These are phyloP conservation scores for Megatriorchis doriae DNA, from an alignment of 2,113 vertebrate species.

Conservation along the genomic window DNA sequence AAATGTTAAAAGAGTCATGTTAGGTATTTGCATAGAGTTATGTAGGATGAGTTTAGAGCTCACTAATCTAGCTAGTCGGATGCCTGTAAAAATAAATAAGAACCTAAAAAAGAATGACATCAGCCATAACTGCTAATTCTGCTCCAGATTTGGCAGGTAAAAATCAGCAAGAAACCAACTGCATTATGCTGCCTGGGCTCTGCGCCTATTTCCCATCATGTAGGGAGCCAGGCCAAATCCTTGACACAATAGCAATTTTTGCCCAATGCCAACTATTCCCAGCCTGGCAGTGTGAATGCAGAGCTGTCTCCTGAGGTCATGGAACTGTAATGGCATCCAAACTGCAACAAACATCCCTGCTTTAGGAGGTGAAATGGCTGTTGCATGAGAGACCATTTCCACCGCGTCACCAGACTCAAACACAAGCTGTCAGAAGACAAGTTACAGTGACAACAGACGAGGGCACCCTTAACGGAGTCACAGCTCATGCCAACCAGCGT, in stretches of 20 bases:
- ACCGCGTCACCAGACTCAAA: background rate
- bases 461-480: background rate
- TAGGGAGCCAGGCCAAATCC: constrained; percentile 51
- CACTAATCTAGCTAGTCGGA: background rate
- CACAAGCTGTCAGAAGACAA: background rate
- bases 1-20: background rate
- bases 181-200: constrained; percentile 50
- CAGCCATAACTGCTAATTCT: constrained; percentile 34
- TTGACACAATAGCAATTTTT: constrained; percentile 63
- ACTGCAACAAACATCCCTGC: background rate
- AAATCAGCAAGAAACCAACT: constrained; percentile 43
- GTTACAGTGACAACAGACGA: background rate
- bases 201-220: constrained; percentile 47
- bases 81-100: constrained; percentile 37
- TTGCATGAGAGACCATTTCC: background rate
- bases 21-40: background rate
- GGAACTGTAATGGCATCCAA: constrained; percentile 31
- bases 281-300: background rate
- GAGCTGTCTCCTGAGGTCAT: constrained; percentile 34
- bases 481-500: background rate
- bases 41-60: background rate
- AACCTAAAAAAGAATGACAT: constrained; percentile 43
- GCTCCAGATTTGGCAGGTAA: constrained; percentile 59
- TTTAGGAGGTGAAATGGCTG: constrained; percentile 3
- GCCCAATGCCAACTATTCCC: constrained; percentile 57